Base-by-base conservation (phyloP, 2,113 vertebrate genomes). In the Tapirus terrestris region DNA sequence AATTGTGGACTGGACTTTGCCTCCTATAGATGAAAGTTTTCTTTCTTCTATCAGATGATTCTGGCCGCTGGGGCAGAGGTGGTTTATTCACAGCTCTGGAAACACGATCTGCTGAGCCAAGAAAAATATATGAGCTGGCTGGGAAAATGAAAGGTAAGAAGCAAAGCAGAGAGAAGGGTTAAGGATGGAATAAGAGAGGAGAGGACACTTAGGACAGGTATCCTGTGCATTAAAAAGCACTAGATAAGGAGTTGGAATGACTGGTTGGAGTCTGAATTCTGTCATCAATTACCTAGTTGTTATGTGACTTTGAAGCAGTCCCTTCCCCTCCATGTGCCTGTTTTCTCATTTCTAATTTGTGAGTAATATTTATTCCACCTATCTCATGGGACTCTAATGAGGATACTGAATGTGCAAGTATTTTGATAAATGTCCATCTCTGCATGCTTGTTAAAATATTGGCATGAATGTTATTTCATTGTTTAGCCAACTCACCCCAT, bases 1-100 rank as follows among this genome's bases (percentile, higher is more conserved):
- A 88, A 51, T n/a, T 61, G 56, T 45, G 56, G 20, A 33, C 65
- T 95, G 33, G n/a, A 45, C 33, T 92, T 80, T 67, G 75, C 68
- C 45, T 91, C 21, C 70, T 76, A 5, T 27, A 33, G 63, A 61
- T 83, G 39, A 91, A 82, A 7, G 17, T 77, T 18, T 94, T 93
- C 31, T 93, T 91, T 96, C 39, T 95, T 67, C 80, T 63, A 18
- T 93, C 75, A 99, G 99, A 99, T 98, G 99, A 99, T 96, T 99
- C 99, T 0, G 99, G 99, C 67, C 96, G 51, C 33, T 99, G 99
- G 99, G 99, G 99, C 73, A 98, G 98, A 91, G 99, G 99, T 56
- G 99, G 99, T 85, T 98, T 99, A 90, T 99, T 99, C 96, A 99
- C 99, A 11, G 99, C 99, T 67, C 98, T 99, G 94, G 99, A 99